A percentile compares a stretch with the other conserved stretches of the same genome.
Conservation (phyloP, 2,888 invertebrate species). For the Calliscelio sp. region DNA sequence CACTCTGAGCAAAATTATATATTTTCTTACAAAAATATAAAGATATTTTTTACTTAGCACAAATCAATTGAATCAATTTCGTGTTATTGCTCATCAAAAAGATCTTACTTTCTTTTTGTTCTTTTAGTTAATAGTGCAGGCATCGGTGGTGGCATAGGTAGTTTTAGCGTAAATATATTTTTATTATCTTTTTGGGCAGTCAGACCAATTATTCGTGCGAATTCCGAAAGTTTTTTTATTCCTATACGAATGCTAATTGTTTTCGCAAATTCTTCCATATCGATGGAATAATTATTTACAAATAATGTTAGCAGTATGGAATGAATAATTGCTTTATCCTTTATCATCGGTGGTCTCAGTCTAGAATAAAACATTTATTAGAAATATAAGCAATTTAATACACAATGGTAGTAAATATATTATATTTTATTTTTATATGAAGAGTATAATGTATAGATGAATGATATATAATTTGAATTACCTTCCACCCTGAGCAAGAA, state of each 20-base stretch:
- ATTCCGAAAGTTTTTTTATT: slow-evolving; percentile 79
- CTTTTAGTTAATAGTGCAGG: neutral
- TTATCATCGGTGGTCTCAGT: slow-evolving; percentile 79
- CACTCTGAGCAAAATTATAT: too few relatives aligned
- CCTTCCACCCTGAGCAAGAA: neutral
- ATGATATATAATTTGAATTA: neutral
- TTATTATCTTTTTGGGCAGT: slow-evolving; percentile 79
- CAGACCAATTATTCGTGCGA: slow-evolving; percentile 81
- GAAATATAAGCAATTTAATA: neutral
- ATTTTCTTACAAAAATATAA: too few relatives aligned
- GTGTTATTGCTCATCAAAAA: too few relatives aligned
- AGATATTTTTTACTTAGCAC: too few relatives aligned
- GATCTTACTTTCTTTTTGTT: neutral
- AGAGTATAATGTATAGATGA: too few relatives aligned
- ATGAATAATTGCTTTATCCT: slow-evolving; percentile 82
- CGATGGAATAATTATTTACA: slow-evolving; percentile 79
- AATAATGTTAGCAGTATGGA: slow-evolving; percentile 81
- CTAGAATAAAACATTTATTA: too few relatives aligned
- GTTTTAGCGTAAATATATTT: slow-evolving; percentile 78
- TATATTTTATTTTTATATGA: too few relatives aligned
- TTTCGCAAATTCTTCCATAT: slow-evolving; percentile 80
- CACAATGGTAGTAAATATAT: too few relatives aligned
- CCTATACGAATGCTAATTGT: slow-evolving; percentile 77
- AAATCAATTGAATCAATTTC: too few relatives aligned
- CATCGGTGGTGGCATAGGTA: slow-evolving; percentile 81